Base-by-base conservation (phyloP, 2,797 vertebrate species). In the Cottoperca gobio region DNA sequence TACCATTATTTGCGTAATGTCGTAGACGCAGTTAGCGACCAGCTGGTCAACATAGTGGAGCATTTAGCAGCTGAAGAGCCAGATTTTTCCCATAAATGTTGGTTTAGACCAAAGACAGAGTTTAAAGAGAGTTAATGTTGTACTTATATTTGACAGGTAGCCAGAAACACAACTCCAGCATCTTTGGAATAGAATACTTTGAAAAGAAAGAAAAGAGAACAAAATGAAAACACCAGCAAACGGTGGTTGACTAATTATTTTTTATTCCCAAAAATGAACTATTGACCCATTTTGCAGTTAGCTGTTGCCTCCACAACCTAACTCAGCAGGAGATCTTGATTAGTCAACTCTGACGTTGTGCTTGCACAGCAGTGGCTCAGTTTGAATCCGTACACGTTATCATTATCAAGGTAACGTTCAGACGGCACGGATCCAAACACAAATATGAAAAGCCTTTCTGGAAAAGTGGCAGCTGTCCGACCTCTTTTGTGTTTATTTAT, bases 351-450 rank as follows among this genome's bases (percentile, higher is more conserved):
- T 70, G 46, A 8, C 35, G 31, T 64, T 83, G 19, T 73, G 73
- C 67, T 70, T 70, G 35, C 60, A 76, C 58, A 80, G 57, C 57
- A 65, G 71, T 26, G 39, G 60, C 17, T 70, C 67, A 46, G 43
- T 70, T 37, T 80, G 28, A 65, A 75, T 81, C 73, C 60, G 45
- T 75, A 26, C 59, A 63, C 14, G 77, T 83, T 75, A 75, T 73
- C 55, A 78, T 76, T 59, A 63, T 71, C 59, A 68, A 31, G 62
- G 69, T 69, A 49, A 71, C 43, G 59, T 66, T 39, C 5, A 49
- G 23, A 40, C 57, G 69, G 69, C 73, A 61, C 43, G 19, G 23
- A 66, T 79, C 63, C 84, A 79, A 75, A 62, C 23, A 26, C 40
- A 81, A 65, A 59, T 31, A 69, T 66, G 42, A 82, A 64, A 65